Evolutionary conservation across 2,113 vertebrate genomes (phyloP), one percentile per base, ranked within the genome.

Genomic region (Motacilla alba): DNA sequence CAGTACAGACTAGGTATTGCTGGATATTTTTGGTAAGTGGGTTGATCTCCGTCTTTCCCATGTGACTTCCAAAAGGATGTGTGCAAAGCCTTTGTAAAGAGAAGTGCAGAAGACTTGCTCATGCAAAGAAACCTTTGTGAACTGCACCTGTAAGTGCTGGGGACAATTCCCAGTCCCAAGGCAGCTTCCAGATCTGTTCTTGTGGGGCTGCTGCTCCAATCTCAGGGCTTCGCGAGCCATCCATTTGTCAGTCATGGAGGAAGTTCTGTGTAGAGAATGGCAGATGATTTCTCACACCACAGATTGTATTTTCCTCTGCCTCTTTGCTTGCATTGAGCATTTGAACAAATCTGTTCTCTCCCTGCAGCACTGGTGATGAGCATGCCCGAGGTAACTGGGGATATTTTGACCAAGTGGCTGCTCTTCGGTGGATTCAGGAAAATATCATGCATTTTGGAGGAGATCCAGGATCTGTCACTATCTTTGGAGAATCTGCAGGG

Each of bases 401-500:
- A 1, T 95, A 98, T 60, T 84, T 99, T 85, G 99, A 99, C 91
- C 99, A 99, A 97, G 78, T 99, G 23, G 97, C 98, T 15, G 98
- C 99, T 10, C 98, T 99, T 80, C 98, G 9, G 27, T 99, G 99
- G 99, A 87, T 99, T 75, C 98, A 99, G 95, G 96, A 99, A 91
- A 99, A 99, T 84, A 99, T 99, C 50, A 85, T 96, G 37, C 96
- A 96, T 92, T 99, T 99, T 93, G 99, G 99, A 94, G 99, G 99
- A 62, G 93, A 99, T 92, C 98, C 98, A 46, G 90, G 87, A 82
- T 98, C 94, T 2, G 98, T 99, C 35, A 99, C 99, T 23, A 98
- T 99, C 46, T 98, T 98, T 95, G 99, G 99, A 46, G 98, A 99
- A 88, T 99, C 99, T 69, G 98, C 99, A 28, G 99, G 99, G 92